Evolutionary conservation across 2,888 invertebrate species (phyloP), one percentile per base, ranked within the genome.

Genomic region (Phyto melanocephala): DNA sequence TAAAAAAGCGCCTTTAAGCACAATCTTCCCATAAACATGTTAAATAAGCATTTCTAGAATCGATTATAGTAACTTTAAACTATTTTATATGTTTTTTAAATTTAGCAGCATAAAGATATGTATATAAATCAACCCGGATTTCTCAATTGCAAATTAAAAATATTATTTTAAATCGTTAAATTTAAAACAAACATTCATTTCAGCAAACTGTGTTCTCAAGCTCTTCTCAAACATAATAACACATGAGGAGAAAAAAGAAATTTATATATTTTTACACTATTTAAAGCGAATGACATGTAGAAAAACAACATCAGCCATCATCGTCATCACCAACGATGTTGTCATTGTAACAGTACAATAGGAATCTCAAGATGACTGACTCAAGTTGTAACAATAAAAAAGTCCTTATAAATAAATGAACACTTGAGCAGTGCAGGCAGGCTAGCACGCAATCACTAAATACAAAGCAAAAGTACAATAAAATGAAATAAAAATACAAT

Each of bases 381-480:
- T 78, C 47, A 56, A 63, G 67, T 28, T 67, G 37, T 67, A 15
- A 58, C 24, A 52, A 65, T 40, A 65, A 56, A 42, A 68, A 50
- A 65, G n/a, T n/a, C 37, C 74, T 81, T 70, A 74, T 58, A 78
- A 81, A 74, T 78, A 81, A 78, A 54, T 81, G 78, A 78, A 78
- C 56, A 81, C 81, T 81, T 81, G 74, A 81, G 58, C 58, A 74
- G 3, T 81, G 70, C 74, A 74, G 80, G 56, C 72, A 78, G 72
- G 52, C 62, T 63, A 20, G 10, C 35, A 35, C 45, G 24, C 37
- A 47, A 42, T n/a, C n/a, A 37, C 24, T 22, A 22, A 68, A 28
- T n/a, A 7, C 11, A 56, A 76, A 50, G 33, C 0, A 68, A 50
- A 40, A 35, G 0, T n/a, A n/a, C n/a, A 33, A 11, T 45, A 22